These are phyloP conservation scores for Perognathus longimembris DNA, from an alignment of 2,113 vertebrate genomes.

Conservation along the genomic window DNA sequence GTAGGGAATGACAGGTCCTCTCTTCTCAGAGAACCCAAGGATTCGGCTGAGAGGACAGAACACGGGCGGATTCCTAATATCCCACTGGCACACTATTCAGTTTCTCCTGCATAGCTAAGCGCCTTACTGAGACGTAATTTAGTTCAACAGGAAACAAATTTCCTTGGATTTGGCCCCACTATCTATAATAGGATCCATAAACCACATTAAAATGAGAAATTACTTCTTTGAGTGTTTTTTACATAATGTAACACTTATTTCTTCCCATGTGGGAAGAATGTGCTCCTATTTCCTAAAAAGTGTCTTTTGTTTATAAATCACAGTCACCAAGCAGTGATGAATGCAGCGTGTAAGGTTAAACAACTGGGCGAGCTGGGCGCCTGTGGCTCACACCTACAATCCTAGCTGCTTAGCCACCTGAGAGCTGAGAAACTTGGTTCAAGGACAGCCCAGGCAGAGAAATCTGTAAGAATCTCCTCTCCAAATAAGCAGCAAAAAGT, in stretches of 20 bases:
- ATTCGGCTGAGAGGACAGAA: conserved; percentile 41
- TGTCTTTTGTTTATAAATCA: neutral
- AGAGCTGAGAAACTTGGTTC: too few relatives aligned
- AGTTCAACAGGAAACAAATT: conserved; percentile 44
- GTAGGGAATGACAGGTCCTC: neutral
- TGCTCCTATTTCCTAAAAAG: neutral
- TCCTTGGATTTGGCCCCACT: conserved; percentile 15
- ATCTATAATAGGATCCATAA: neutral
- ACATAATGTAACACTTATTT: conserved; percentile 44
- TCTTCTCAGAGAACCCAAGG: neutral
- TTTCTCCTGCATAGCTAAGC: conserved; percentile 43
- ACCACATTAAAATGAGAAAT: conserved; percentile 21
- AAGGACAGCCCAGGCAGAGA: too few relatives aligned
- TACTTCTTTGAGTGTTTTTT: neutral
- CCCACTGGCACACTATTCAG: neutral
- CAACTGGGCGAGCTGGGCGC: neutral
- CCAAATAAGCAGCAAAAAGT: too few relatives aligned
- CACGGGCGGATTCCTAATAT: neutral
- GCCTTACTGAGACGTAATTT: neutral
- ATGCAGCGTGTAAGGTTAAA: neutral
- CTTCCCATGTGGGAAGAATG: neutral
- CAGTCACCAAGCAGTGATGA: neutral
- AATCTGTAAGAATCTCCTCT: too few relatives aligned
- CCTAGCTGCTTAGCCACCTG: too few relatives aligned
- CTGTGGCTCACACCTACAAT: too few relatives aligned